Evolutionary conservation across 2,797 vertebrate genomes (phyloP).

Genomic region (Sarcophilus harrisii): DNA sequence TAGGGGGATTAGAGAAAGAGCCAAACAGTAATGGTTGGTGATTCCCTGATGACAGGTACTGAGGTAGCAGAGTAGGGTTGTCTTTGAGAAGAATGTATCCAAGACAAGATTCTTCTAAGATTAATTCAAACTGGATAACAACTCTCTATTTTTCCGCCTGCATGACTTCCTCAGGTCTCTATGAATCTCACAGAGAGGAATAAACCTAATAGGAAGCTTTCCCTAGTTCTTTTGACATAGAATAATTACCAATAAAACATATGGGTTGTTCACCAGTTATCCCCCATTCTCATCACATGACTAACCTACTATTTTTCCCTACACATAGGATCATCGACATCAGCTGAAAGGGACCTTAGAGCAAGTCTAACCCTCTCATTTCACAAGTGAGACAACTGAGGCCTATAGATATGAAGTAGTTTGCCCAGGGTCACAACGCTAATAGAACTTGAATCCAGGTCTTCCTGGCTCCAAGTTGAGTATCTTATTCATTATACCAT

Average conservation of each 20-base stretch:
- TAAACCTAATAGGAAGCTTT: not conserved
- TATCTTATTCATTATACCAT: not conserved
- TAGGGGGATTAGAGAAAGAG: not conserved
- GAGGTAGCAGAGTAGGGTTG: not conserved
- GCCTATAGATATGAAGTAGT: not conserved
- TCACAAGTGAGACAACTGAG: not conserved
- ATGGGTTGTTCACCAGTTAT: not conserved
- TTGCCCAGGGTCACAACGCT: not conserved
- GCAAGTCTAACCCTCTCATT: not conserved
- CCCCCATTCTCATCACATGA: not conserved
- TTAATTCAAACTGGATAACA: not conserved
- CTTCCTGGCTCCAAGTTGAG: not conserved
- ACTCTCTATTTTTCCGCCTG: not conserved
- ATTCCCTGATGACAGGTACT: not conserved
- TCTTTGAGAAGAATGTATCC: not conserved
- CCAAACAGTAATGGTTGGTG: not conserved
- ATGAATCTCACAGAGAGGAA: not conserved
- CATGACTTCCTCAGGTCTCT: not conserved
- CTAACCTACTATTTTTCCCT: not conserved
- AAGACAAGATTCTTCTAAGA: not conserved
- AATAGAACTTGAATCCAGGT: not conserved
- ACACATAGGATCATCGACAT: not conserved
- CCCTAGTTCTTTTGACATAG: not conserved
- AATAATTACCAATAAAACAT: not conserved
- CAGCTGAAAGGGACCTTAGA: not conserved